phyloP scores from a whole-genome alignment of 1,140 invertebrate genomes.

The Drosophila lacertosa region DNA sequence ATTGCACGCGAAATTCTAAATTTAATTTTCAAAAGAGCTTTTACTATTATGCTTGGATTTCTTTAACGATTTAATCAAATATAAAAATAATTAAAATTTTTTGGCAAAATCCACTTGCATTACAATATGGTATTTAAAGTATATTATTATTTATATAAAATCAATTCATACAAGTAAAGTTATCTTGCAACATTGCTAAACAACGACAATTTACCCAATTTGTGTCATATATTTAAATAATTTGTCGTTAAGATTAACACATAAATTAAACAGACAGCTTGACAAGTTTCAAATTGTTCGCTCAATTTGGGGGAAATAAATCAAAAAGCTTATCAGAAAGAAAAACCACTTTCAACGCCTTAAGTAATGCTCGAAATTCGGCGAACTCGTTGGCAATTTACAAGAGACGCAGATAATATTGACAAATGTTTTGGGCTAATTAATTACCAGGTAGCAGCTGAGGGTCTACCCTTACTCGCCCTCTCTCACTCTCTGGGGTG shows the following conservation, averaged over 20 bases:
- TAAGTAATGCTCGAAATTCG: constrained; percentile 11
- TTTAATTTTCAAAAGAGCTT: too few species aligned
- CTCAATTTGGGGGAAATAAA: constrained; percentile 38
- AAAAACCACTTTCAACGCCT: constrained; percentile 30
- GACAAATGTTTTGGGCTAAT: constrained; percentile 65
- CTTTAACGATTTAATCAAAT: too few species aligned
- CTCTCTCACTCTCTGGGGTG: background rate
- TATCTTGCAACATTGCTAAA: too few species aligned
- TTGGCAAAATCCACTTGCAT: too few species aligned
- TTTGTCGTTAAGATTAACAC: background rate
- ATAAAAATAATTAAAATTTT: too few species aligned
- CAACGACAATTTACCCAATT: background rate
- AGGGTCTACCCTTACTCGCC: constrained; percentile 1
- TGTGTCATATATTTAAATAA: background rate
- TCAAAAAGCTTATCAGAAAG: constrained; percentile 31
- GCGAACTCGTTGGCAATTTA: constrained; percentile 45
- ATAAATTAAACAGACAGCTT: constrained; percentile 32
- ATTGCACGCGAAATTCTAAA: too few species aligned
- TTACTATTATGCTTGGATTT: too few species aligned
- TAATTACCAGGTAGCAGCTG: constrained; percentile 61
- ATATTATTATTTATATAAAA: too few species aligned
- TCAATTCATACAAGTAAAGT: too few species aligned
- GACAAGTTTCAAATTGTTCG: constrained; percentile 44
- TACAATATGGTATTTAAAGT: background rate
- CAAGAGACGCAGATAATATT: constrained; percentile 59